phyloP scores from a whole-genome alignment of 2,888 invertebrate species.

The Hylaea fasciaria region DNA sequence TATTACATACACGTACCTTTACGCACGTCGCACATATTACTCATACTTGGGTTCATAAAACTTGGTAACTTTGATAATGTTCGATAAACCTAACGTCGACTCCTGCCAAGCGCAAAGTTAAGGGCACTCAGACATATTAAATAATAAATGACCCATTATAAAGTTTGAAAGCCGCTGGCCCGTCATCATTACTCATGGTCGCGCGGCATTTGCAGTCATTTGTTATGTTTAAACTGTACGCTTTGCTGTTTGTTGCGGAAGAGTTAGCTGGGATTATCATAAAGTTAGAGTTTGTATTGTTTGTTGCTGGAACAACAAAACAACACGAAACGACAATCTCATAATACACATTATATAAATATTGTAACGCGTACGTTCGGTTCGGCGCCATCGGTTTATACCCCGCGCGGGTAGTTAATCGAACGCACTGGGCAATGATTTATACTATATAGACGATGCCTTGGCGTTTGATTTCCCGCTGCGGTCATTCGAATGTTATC shows the following conservation, averaged over 20 bases:
- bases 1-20: too few relatives aligned
- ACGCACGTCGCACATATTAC: too few relatives aligned
- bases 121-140: slow-evolving; percentile 14
- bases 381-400: too few relatives aligned
- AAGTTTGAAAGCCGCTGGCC: slow-evolving; percentile 26
- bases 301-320: too few relatives aligned
- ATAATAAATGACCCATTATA: slow-evolving; percentile 18
- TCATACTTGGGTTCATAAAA: background rate
- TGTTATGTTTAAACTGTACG: slow-evolving; percentile 12
- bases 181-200: slow-evolving; percentile 28
- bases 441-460: too few relatives aligned
- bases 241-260: background rate
- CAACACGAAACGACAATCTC: too few relatives aligned
- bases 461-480: too few relatives aligned
- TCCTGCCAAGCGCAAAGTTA: slow-evolving; percentile 6
- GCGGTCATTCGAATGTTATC: too few relatives aligned
- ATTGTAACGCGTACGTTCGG: too few relatives aligned
- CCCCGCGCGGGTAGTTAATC: too few relatives aligned
- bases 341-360: too few relatives aligned
- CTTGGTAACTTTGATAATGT: background rate
- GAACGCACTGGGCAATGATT: too few relatives aligned
- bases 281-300: background rate
- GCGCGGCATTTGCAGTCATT: slow-evolving; percentile 16
- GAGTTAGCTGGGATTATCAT: background rate
- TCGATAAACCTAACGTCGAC: slow-evolving; percentile 1